Evolutionary conservation across 2,113 vertebrate species (phyloP), one percentile per base, ranked within the genome.

Genomic region (Periophthalmus modestus): DNA sequence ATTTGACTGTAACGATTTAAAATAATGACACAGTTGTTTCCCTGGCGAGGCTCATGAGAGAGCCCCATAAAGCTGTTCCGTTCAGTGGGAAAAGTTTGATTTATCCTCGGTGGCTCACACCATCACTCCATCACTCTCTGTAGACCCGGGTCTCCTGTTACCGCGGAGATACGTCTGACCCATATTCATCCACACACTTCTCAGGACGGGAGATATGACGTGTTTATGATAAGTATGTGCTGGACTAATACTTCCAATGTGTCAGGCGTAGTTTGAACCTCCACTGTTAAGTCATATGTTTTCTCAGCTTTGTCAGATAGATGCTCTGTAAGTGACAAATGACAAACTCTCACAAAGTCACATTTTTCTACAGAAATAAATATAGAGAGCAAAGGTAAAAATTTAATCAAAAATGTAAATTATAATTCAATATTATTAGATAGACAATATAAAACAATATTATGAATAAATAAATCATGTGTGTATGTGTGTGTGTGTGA

Each of bases 61-160:
- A 81, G 33, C 72, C 79, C 67, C 71, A 73, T 84, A 75, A 82
- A 80, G 77, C 73, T 46, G 43, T 71, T 77, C 66, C 73, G 68
- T 39, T 65, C 16, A 48, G 75, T 52, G 43, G 36, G 50, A 66
- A 28, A 75, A 67, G 24, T 43, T 81, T 85, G 52, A 87, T 79
- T 82, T 84, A 83, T 54, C 34, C 12, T 13, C 69, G 21, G 23
- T 54, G 73, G 54, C 68, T 59, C 55, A 50, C 73, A 73, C 72
- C 66, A 72, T 63, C 78, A 85, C 81, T 85, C 77, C 82, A 85
- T 89, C 88, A 88, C 75, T 66, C 73, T 73, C 23, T 52, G 75
- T 24, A 39, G 34, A 81, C 74, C 79, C 33, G 16, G 47, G 66
- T 74, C 75, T 33, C 55, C 87, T 66, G 62, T 89, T 90, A 88